phyloP scores from a whole-genome alignment of 2,888 invertebrate species.

The Stegana nigrithorax region DNA sequence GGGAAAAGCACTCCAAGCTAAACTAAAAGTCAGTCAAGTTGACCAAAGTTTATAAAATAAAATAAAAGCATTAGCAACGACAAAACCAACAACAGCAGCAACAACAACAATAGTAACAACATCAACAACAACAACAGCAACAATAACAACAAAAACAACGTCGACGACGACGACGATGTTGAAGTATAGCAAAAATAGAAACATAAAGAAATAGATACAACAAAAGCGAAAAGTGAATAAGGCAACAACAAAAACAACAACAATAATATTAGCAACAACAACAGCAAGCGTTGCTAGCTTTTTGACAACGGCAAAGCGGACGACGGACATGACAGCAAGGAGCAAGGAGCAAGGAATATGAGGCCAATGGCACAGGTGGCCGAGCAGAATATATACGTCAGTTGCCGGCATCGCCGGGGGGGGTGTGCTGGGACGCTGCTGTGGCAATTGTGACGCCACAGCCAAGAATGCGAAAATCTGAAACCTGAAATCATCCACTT shows the following conservation, averaged over 20 bases:
- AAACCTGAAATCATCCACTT: constrained; percentile 57
- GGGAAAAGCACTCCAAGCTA: constrained; percentile 30
- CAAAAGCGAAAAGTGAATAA: constrained; percentile 8
- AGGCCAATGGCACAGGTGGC: not conserved
- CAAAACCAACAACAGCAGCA: not conserved
- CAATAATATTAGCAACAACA: not conserved
- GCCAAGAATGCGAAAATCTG: constrained; percentile 17
- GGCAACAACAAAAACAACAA: not conserved
- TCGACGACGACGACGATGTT: constrained; percentile 13
- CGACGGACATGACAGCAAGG: not conserved
- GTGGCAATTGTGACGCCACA: too few species aligned
- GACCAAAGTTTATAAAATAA: constrained; percentile 59
- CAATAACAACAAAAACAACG: constrained; percentile 35
- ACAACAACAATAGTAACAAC: not conserved
- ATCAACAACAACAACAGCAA: not conserved
- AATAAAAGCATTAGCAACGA: constrained; percentile 21
- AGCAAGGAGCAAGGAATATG: not conserved
- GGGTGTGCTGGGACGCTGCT: too few species aligned
- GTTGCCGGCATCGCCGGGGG: too few species aligned
- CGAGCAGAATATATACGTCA: too few species aligned
- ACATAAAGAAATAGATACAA: not conserved
- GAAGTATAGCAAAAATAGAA: not conserved
- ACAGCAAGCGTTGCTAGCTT: too few species aligned
- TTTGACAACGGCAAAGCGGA: not conserved
- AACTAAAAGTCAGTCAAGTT: constrained; percentile 60